These are phyloP conservation scores for Eurytoma californica DNA, from an alignment of 2,888 invertebrate species.

Conservation along the genomic window DNA sequence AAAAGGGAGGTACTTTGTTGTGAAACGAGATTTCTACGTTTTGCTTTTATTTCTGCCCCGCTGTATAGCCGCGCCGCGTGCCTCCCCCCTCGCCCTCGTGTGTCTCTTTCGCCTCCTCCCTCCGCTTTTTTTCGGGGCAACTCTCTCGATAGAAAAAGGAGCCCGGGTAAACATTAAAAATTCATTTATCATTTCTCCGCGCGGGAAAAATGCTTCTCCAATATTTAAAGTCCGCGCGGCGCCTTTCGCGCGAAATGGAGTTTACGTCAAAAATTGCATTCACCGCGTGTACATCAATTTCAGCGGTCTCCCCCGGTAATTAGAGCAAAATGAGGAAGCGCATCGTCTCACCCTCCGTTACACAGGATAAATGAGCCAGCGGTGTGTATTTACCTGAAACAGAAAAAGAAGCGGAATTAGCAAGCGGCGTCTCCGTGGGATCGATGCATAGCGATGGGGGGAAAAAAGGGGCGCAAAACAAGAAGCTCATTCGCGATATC, in stretches of 20 bases:
- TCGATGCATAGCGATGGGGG: too few relatives aligned
- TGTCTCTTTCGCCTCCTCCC: background rate
- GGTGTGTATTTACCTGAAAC: slow-evolving; percentile 48
- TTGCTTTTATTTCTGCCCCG: slow-evolving; percentile 26
- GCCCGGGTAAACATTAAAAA: slow-evolving; percentile 49
- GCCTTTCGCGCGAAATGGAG: background rate
- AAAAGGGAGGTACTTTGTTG: slow-evolving; percentile 52
- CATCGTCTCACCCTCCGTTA: background rate
- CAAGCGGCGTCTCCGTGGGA: too few relatives aligned
- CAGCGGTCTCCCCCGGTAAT: background rate
- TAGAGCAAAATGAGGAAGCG: background rate
- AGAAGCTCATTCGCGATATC: background rate
- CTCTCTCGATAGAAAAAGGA: slow-evolving; percentile 34
- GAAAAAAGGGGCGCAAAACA: background rate
- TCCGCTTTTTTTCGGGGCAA: background rate
- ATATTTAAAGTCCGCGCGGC: slow-evolving; percentile 18
- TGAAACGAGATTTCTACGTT: slow-evolving; percentile 52
- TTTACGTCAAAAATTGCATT: background rate
- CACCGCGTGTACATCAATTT: background rate
- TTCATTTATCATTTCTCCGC: slow-evolving; percentile 45
- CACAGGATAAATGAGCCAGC: background rate
- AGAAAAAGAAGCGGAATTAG: slow-evolving; percentile 24
- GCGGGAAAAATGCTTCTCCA: slow-evolving; percentile 18
- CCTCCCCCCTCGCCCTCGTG: background rate
- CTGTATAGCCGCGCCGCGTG: background rate